Evolutionary conservation across 2,797 vertebrate species (phyloP).

Genomic region (Anguilla pacifica): DNA sequence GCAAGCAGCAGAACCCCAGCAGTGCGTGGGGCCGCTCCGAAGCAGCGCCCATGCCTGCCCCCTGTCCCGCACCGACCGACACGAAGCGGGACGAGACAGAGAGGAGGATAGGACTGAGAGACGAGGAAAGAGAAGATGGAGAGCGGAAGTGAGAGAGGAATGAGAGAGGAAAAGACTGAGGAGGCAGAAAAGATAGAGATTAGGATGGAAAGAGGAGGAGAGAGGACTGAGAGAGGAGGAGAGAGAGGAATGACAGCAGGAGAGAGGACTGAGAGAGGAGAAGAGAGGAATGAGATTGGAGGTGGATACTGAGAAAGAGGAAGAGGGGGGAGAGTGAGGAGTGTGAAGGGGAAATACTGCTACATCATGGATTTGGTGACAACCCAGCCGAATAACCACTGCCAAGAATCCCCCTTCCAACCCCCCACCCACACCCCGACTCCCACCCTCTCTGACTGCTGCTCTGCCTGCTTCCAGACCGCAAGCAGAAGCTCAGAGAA

Average conservation of each 20-base stretch:
- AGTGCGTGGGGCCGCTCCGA: conserved; percentile 36
- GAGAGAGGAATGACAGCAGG: not conserved
- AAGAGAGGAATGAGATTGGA: not conserved
- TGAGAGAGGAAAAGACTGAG: not conserved
- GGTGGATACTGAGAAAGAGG: not conserved
- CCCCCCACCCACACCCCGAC: not conserved
- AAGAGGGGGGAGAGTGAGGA: not conserved
- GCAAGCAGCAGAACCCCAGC: conserved; percentile 25
- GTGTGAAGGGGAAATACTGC: not conserved
- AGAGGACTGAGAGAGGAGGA: not conserved
- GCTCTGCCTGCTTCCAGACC: conserved; percentile 1
- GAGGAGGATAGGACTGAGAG: not conserved
- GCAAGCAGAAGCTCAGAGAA: not conserved
- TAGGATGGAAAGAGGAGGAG: not conserved
- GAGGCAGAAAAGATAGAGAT: not conserved
- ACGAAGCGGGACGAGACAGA: not conserved
- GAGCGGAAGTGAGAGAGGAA: not conserved
- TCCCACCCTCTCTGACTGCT: not conserved
- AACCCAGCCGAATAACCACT: conserved; percentile 13
- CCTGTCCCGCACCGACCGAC: conserved; percentile 35
- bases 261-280: not conserved
- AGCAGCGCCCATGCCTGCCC: conserved; percentile 45
- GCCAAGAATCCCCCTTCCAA: not conserved
- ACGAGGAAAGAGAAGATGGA: not conserved
- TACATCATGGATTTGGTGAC: conserved; percentile 1